Conservation (phyloP, 1,140 invertebrate species). For the Pseudoatta argentina region DNA sequence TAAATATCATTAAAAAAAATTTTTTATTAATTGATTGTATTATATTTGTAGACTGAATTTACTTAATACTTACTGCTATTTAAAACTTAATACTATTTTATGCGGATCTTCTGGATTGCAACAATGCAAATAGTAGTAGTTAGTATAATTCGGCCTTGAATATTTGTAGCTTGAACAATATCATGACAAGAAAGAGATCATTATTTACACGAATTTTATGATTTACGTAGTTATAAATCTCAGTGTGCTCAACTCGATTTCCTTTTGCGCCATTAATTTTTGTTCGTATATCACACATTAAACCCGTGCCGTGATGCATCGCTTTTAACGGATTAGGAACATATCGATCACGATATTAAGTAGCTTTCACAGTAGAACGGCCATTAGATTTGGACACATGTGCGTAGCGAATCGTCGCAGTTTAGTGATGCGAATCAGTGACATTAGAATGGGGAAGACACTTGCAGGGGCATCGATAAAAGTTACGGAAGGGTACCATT, state of each 20-base stretch:
- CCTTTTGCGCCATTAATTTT: conserved; percentile 54
- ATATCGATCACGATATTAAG: conserved; percentile 74
- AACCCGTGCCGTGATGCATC: conserved; percentile 60
- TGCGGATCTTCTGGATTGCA: background rate
- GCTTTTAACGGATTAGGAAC: conserved; percentile 69
- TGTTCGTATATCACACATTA: conserved; percentile 38
- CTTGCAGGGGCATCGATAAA: conserved; percentile 36
- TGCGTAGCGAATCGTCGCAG: conserved; percentile 75
- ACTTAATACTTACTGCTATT: too few species aligned
- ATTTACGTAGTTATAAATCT: conserved; percentile 25
- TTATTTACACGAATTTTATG: conserved; percentile 20
- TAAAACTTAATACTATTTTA: too few species aligned
- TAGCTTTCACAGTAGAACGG: conserved; percentile 71
- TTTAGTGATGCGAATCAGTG: conserved; percentile 75
- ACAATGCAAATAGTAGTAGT: background rate
- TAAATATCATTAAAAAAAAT: background rate
- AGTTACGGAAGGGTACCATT: conserved; percentile 29
- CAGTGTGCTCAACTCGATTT: conserved; percentile 25
- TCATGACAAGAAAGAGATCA: conserved; percentile 19
- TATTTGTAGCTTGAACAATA: background rate
- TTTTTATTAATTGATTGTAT: background rate
- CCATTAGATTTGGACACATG: conserved; percentile 78
- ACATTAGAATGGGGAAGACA: conserved; percentile 67
- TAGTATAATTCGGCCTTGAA: background rate
- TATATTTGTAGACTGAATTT: too few species aligned